A percentile compares a stretch with the other conserved stretches of the same genome.
Evolutionary conservation across 1,140 invertebrate genomes (phyloP).

Genomic region (Proales similis): DNA sequence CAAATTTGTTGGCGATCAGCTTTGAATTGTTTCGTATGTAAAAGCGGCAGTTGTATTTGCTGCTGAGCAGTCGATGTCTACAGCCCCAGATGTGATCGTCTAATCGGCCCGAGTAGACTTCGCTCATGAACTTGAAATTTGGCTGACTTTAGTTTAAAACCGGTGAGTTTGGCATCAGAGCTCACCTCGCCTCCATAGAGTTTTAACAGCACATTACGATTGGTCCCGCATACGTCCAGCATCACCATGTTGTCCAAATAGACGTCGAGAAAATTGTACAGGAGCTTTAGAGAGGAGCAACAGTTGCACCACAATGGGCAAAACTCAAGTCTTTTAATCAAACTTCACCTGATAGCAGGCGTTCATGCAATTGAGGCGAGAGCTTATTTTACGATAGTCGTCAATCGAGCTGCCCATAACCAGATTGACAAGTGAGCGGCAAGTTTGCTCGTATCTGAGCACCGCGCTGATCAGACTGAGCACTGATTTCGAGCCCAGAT

Average conservation of each 20-base stretch:
- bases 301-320: background rate
- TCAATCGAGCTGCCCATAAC: slow-evolving; percentile 5
- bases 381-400: background rate
- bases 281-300: background rate
- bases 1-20: slow-evolving; percentile 8
- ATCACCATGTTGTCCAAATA: slow-evolving; percentile 6
- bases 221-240: slow-evolving; percentile 8
- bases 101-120: background rate
- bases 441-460: too few species aligned
- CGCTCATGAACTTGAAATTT: slow-evolving; percentile 8
- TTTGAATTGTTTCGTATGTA: slow-evolving; percentile 29
- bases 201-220: background rate
- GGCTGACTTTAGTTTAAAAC: background rate
- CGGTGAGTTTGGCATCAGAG: background rate
- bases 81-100: slow-evolving; percentile 21
- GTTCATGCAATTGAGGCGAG: slow-evolving; percentile 4
- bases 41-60: slow-evolving; percentile 1
- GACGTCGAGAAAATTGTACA: slow-evolving; percentile 7
- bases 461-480: too few species aligned
- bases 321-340: background rate
- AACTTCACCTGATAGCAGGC: background rate
- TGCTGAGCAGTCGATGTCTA: slow-evolving; percentile 19
- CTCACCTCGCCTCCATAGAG: slow-evolving; percentile 8
- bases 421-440: slow-evolving; percentile 1
- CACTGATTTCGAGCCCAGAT: too few species aligned